Conservation (phyloP, 2,888 invertebrate genomes). For the Macrophya annulata region DNA sequence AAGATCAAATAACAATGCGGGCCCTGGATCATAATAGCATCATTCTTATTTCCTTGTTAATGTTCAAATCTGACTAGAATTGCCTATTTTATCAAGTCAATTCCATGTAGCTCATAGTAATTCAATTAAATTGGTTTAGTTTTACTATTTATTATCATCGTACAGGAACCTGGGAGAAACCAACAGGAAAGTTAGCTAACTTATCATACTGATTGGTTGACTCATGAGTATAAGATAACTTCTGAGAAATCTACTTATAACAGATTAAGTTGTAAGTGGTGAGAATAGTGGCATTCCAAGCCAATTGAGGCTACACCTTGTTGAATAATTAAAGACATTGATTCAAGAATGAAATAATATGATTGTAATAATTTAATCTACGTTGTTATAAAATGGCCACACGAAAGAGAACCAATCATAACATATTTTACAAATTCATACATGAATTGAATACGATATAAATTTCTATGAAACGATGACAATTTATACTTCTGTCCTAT, state of each 20-base stretch:
- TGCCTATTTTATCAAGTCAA: not conserved
- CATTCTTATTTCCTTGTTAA: not conserved
- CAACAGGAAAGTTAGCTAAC: not conserved
- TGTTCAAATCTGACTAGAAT: not conserved
- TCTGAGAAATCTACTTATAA: no score
- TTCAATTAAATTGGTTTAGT: not conserved
- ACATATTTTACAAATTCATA: not conserved
- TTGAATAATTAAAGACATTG: not conserved
- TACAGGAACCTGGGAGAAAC: not conserved
- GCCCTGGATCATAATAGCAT: not conserved
- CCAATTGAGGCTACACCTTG: not conserved
- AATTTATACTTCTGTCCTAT: not conserved
- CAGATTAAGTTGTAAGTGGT: no score
- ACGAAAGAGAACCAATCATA: not conserved
- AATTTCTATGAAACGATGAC: not conserved
- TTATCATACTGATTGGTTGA: not conserved
- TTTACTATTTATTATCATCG: not conserved
- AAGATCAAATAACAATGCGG: conserved; percentile 14
- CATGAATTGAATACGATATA: not conserved
- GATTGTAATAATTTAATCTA: not conserved
- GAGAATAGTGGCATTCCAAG: not conserved
- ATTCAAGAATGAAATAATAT: not conserved
- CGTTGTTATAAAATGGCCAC: not conserved
- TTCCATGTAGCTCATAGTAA: not conserved
- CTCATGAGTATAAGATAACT: no score